Conservation (phyloP, 2,113 vertebrate genomes). For the Limnothrissa miodon region DNA sequence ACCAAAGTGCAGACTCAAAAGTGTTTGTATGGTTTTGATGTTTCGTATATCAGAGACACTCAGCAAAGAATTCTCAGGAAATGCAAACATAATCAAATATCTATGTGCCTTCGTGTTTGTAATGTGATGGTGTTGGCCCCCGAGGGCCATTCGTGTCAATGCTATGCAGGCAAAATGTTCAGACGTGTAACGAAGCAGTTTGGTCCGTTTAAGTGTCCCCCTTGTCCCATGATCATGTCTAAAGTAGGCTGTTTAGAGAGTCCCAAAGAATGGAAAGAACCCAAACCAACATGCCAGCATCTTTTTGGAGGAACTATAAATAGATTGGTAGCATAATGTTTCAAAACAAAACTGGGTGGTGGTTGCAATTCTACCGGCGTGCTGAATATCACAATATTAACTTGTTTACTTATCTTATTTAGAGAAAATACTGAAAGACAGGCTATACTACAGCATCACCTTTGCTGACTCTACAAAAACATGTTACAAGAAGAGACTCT, state of each 20-base stretch:
- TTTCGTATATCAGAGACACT: background rate
- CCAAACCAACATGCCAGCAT: background rate
- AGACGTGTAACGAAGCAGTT: background rate
- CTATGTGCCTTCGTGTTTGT: background rate
- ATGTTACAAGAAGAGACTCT: background rate
- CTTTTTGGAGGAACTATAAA: conserved; percentile 16
- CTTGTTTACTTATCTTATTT: background rate
- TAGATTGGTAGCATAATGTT: conserved; percentile 13
- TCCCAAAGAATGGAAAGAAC: background rate
- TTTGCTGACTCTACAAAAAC: background rate
- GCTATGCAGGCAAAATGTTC: background rate
- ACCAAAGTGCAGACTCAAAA: background rate
- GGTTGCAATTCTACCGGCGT: background rate
- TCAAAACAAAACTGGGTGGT: conserved; percentile 9
- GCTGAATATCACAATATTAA: background rate
- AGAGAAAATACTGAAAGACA: background rate
- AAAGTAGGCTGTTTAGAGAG: background rate
- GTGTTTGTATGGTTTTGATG: conserved; percentile 5
- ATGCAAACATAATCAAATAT: background rate
- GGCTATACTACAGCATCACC: background rate
- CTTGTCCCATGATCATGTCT: background rate
- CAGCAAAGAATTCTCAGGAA: conserved; percentile 23
- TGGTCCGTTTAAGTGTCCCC: background rate
- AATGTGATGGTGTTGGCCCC: background rate
- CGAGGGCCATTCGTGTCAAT: background rate